Evolutionary conservation across 2,888 invertebrate species (phyloP), one percentile per base, ranked within the genome.

Genomic region (Drosophila pseudotakahashii): DNA sequence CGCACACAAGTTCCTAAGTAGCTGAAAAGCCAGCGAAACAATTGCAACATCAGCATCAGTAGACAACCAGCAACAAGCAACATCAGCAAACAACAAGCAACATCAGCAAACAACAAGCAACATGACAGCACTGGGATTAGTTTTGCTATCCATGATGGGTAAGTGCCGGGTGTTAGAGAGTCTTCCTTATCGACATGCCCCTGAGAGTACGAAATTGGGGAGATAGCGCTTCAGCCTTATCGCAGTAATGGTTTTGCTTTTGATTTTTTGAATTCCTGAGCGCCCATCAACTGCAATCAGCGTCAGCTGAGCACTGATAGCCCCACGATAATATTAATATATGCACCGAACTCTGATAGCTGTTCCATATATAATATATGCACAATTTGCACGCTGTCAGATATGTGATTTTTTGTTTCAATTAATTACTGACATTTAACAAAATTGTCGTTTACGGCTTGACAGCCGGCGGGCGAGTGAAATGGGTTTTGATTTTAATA

Each of bases 111-210:
- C 19, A 64, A 14, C 32, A 57, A 61, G 32, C 53, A 80, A 70
- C 75, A 61, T 83, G 82, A 80, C 82, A 72, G 86, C 86, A 64
- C 77, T 90, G 69, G 89, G 90, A 77, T 89, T 90, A 88, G 72
- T 90, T 77, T 62, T 89, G 62, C 77, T 90, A 87, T 88, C 89
- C 75, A 83, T 89, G 83, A 81, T 89, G 87, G 90, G 90, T 90
- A 85, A 90, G 90, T 90, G 71, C 34, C 32, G 41, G 41, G 63
- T 36, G 41, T 53, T 11, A 36, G 45, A 16, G n/a, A 30, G 37
- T 7, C 32, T 34, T 59, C 11, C 14, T 54, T 59, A 54, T 59
- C 59, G 13, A 13, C 32, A n/a, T 13, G 48, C 34, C 34, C 48
- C 48, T 48, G 48, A 13, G 26, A 55, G 4, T 11, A n/a, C 10